Evolutionary conservation across 2,797 vertebrate genomes (phyloP), one percentile per base, ranked within the genome.

Genomic region (Parauchenoglanis ngamensis): DNA sequence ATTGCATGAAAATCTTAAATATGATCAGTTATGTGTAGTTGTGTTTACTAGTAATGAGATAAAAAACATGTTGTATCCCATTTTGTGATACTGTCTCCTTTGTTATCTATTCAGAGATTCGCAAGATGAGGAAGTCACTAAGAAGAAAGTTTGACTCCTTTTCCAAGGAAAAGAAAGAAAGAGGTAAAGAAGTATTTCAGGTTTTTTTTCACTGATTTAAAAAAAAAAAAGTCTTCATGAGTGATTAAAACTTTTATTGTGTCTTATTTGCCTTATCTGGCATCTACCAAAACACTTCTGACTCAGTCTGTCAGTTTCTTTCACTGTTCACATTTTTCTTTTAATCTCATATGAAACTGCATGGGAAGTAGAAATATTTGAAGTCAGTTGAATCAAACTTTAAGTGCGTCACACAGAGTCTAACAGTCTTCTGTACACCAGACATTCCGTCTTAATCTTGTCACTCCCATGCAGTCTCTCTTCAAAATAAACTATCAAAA

Each of bases 141-240:
- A 92, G 96, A 77, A 95, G 96, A 92, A 97, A 96, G 89, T 96
- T 97, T 87, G 97, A 98, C 91, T 96, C 95, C 4, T 96, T 97
- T 80, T 97, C 97, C 0, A 97, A 96, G 91, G 97, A 97, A 87
- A 97, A 95, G 93, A 97, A 96, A 88, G 96, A 97, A 91, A 93
- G 96, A 92, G 95, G 95, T 96, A 88, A 94, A 94, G 88, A 57
- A 73, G 1, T 35, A 67, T 23, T 72, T 28, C 77, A 40, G 40
- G 87, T 89, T 52, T 87, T 78, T 49, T 82, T 78, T 44, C 57
- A 67, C 40, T 28, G 25, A 23, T 46, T 40, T 40, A 3, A 3
- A 40, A 40, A 40, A 40, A 40, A 40, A 40, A 40, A 81, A 76
- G 31, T 40, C 28, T 40, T 67, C 4, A 65, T 31, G 40, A 78